Conservation (phyloP, 2,113 vertebrate genomes). For the Desmodus rotundus region DNA sequence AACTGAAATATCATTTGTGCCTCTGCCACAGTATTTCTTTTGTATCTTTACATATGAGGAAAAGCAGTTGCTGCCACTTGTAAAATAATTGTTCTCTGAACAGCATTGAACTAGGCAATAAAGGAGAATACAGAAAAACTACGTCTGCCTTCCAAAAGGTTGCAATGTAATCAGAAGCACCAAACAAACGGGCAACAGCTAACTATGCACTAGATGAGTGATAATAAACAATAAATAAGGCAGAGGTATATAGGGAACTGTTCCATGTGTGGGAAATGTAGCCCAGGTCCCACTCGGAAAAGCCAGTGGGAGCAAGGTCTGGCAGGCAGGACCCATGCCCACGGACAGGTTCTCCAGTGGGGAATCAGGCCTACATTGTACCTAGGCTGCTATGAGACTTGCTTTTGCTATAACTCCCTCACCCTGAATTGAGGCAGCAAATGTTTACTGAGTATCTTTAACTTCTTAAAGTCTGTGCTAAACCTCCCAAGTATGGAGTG, state of each 20-base stretch:
- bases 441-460: no score
- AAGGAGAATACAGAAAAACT: not conserved
- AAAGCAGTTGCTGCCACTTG: not conserved
- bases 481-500: no score
- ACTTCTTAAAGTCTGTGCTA: no score
- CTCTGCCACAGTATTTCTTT: conserved; percentile 13
- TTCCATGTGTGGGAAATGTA: no score
- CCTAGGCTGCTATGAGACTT: no score
- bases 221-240: conserved; percentile 43
- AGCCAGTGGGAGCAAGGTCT: no score
- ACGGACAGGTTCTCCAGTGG: no score
- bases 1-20: not conserved
- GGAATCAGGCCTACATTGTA: no score
- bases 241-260: not conserved
- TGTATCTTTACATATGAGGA: not conserved
- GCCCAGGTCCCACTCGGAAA: no score
- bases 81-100: not conserved
- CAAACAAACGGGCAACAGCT: conserved; percentile 18
- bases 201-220: not conserved
- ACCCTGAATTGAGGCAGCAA: no score
- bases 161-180: not conserved
- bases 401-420: no score
- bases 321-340: no score
- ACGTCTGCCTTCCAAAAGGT: conserved; percentile 33
- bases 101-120: not conserved